Evolutionary conservation across 2,113 vertebrate genomes (phyloP).

Genomic region (Zosterops lateralis): DNA sequence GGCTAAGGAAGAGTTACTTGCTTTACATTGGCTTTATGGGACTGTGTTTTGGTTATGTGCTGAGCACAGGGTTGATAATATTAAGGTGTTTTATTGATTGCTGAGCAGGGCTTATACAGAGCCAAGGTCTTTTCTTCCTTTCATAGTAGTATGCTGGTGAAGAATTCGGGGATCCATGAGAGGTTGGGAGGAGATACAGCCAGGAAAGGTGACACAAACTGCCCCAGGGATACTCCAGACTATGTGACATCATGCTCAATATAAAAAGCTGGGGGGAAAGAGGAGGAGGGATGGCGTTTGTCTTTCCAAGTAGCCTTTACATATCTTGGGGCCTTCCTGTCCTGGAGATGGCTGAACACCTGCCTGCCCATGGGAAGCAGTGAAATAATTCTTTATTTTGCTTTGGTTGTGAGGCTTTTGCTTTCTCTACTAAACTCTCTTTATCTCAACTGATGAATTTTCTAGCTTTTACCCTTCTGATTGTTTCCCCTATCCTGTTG

Average conservation of each 20-base stretch:
- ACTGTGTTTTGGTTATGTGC: not conserved
- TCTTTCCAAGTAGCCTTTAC: not conserved
- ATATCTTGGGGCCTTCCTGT: not conserved
- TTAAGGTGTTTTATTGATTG: not conserved
- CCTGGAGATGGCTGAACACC: not conserved
- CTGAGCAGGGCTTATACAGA: not conserved
- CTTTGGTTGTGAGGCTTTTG: not conserved
- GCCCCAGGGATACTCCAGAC: not conserved
- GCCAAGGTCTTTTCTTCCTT: not conserved
- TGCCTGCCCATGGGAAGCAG: not conserved
- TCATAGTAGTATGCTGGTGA: accelerated
- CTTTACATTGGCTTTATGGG: not conserved
- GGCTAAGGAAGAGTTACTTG: not conserved
- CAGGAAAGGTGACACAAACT: not conserved
- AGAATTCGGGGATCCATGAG: not conserved
- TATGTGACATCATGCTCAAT: not conserved
- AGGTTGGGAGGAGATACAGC: not conserved
- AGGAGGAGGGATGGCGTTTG: not conserved
- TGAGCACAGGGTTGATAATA: not conserved
- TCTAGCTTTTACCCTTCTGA: not conserved
- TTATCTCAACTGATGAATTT: not conserved
- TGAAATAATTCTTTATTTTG: not conserved
- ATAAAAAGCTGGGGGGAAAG: not conserved
- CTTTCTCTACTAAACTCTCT: not conserved
- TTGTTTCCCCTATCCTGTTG: not conserved